phyloP scores from a whole-genome alignment of 2,888 invertebrate species.

The Trachelus iudaicus region DNA sequence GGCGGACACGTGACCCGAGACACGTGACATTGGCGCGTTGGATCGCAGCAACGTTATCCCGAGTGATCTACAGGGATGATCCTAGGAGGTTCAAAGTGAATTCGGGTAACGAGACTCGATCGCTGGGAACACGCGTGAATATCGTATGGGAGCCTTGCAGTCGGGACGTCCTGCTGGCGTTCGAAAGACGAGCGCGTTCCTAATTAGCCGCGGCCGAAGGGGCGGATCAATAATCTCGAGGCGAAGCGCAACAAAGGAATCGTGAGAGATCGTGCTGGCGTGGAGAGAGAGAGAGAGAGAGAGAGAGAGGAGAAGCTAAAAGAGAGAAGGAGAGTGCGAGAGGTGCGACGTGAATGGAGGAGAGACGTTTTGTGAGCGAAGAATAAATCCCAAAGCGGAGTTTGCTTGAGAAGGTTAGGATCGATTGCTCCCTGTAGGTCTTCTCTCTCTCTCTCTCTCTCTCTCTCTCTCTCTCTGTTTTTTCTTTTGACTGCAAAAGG shows the following conservation, averaged over 20 bases:
- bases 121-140: not conserved
- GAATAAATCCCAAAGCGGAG: not conserved
- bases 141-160: not conserved
- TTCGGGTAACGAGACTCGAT: not conserved
- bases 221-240: not conserved
- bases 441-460: too few relatives aligned
- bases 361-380: slow-evolving; percentile 3
- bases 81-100: not conserved
- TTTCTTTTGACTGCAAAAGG: not conserved
- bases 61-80: not conserved
- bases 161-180: not conserved
- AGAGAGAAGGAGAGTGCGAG: slow-evolving; percentile 16
- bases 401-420: slow-evolving; percentile 32
- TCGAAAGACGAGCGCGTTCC: not conserved
- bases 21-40: too few relatives aligned
- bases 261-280: not conserved
- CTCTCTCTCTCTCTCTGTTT: too few relatives aligned
- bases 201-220: not conserved
- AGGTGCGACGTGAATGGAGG: slow-evolving; percentile 3
- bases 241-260: slow-evolving; percentile 5
- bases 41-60: not conserved
- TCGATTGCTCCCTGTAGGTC: slow-evolving; percentile 24
- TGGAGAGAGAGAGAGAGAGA: slow-evolving; percentile 17
- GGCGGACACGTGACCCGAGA: too few relatives aligned
- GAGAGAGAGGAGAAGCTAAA: slow-evolving; percentile 17